phyloP scores from a whole-genome alignment of 1,140 invertebrate genomes.

The Bombus huntii region DNA sequence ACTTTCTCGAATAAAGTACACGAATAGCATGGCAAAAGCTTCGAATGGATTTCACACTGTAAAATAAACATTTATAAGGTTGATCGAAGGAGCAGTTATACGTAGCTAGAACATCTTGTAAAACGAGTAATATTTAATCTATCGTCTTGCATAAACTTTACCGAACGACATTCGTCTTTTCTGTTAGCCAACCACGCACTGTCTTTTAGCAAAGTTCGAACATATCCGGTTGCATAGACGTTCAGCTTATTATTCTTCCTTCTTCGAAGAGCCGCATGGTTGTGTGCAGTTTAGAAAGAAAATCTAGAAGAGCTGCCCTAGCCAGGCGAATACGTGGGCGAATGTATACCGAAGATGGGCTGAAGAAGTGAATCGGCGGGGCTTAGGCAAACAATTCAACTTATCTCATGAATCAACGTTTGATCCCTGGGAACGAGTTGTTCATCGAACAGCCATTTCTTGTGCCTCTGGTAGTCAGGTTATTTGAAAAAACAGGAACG shows the following conservation, averaged over 20 bases:
- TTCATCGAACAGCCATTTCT: constrained; percentile 16
- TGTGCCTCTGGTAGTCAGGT: not conserved
- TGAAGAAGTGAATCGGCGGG: constrained; percentile 57
- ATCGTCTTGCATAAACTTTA: not conserved
- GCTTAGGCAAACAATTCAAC: constrained; percentile 64
- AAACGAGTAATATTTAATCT: constrained; percentile 24
- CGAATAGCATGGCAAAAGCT: not conserved
- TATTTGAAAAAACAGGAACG: constrained; percentile 37
- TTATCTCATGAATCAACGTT: constrained; percentile 63
- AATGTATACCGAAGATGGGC: constrained; percentile 64
- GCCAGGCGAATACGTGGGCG: constrained; percentile 52
- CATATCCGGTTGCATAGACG: constrained; percentile 32
- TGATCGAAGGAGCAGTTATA: not conserved
- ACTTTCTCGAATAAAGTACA: not conserved
- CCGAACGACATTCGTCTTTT: not conserved
- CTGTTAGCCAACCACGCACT: not conserved
- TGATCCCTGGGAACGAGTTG: constrained; percentile 61
- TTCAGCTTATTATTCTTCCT: constrained; percentile 50
- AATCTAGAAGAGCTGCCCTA: constrained; percentile 40
- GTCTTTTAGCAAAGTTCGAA: constrained; percentile 1
- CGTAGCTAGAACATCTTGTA: not conserved
- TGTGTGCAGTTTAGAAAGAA: constrained; percentile 46
- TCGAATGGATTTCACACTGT: not conserved
- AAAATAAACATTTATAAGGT: not conserved
- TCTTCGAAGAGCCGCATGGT: constrained; percentile 31